Evolutionary conservation across 2,113 vertebrate genomes (phyloP), one percentile per base, ranked within the genome.

Genomic region (Corythaeola cristata): DNA sequence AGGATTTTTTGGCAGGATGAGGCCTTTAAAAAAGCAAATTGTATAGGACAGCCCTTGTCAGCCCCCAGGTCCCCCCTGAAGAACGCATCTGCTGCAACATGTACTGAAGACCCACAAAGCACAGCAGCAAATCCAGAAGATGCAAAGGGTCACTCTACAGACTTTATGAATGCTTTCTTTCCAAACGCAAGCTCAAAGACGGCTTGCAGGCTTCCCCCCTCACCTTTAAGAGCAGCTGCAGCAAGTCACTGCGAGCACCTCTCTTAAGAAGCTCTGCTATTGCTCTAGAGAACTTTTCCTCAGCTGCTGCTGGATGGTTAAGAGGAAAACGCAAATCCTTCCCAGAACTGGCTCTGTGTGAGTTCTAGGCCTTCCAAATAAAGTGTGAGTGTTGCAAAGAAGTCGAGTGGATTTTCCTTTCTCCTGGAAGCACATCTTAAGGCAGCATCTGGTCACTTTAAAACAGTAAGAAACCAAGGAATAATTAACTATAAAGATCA

Each of bases 301-400:
- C 83, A 66, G 59, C 67, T 71, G 58, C 19, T 82, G 37, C 44
- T 81, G 52, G 45, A 55, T 23, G 16, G 12, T 33, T 49, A 59
- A 55, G 21, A 69, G 63, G 71, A 95, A 90, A 41, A 80, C 13
- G 72, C 3, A 80, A 78, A 55, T 67, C 64, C 63, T 86, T 71
- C 52, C 76, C 52, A 89, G 49, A 67, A 64, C 30, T 44, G 39
- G 3, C 41, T 91, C 56, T 0, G 1, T 49, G 26, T 20, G 53
- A 87, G 49, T 93, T 85, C 39, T 87, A 85, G 68, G 30, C 77
- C 49, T 85, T 94, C 64, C 68, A 87, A 81, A 41, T 63, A 71
- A 77, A 47, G 45, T 11, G 21, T 0, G 4, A 44, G n/a, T n/a
- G 11, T 39, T 91, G 47, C 56, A 63, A 90, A 86, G 47, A 50